Conservation (phyloP, 2,113 vertebrate species). For the Pedionomus torquatus region DNA sequence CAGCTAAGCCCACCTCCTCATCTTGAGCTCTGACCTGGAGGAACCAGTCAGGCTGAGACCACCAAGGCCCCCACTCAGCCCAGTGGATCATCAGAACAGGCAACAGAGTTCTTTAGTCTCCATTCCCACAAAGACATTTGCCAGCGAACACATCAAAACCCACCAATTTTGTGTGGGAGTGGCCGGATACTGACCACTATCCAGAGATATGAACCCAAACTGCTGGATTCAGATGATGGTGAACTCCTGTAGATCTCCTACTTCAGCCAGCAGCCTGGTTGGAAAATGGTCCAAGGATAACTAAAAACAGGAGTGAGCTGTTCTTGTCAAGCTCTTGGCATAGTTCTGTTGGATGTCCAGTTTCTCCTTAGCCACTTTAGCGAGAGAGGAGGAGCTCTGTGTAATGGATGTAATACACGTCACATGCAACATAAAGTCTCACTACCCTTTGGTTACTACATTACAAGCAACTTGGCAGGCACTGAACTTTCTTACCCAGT, state of each 20-base stretch:
- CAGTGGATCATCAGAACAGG: neutral
- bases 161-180: neutral
- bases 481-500: neutral
- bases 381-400: neutral
- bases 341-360: neutral
- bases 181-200: neutral
- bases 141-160: rapidly evolving
- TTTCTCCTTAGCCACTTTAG: neutral
- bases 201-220: neutral
- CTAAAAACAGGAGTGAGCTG: neutral
- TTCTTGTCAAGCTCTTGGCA: neutral
- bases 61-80: neutral
- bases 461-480: neutral
- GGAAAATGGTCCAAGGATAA: neutral
- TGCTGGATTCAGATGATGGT: neutral
- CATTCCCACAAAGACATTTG: neutral
- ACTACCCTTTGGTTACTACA: neutral
- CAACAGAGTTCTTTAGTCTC: neutral
- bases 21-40: neutral
- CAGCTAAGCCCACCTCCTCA: neutral
- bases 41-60: neutral
- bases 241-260: neutral
- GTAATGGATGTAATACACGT: neutral
- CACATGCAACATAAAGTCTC: rapidly evolving
- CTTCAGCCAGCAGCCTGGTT: neutral